These are phyloP conservation scores for Drosophila kikkawai DNA, from an alignment of 1,140 invertebrate species.

Conservation along the genomic window DNA sequence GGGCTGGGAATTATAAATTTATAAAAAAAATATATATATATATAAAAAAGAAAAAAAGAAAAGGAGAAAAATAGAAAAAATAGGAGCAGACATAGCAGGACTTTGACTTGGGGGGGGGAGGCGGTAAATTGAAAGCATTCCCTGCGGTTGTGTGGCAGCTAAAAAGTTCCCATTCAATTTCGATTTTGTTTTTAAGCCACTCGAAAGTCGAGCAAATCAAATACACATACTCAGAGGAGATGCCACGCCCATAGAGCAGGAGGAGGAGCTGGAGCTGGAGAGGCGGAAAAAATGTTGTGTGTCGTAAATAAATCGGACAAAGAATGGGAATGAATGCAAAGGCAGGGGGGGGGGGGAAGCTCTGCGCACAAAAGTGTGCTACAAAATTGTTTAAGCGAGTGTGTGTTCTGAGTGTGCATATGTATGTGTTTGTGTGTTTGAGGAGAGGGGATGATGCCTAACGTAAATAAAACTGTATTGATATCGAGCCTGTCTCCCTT, in stretches of 20 bases:
- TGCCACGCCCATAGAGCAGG: constrained; percentile 38
- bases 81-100: too few species aligned
- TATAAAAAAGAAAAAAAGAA: background rate
- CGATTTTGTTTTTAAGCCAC: constrained; percentile 55
- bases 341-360: background rate
- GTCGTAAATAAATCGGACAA: constrained; percentile 50
- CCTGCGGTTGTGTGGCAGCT: constrained; percentile 29
- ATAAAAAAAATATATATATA: background rate
- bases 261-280: background rate
- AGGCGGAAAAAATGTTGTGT: constrained; percentile 40
- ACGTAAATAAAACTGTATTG: constrained; percentile 75
- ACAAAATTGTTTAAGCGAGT: constrained; percentile 60
- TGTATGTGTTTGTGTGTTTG: constrained; percentile 6
- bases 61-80: background rate
- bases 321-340: constrained; percentile 18
- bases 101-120: background rate
- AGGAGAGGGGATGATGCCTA: constrained; percentile 37
- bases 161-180: constrained; percentile 63
- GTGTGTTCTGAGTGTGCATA: background rate
- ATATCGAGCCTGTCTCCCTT: constrained; percentile 54
- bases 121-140: constrained; percentile 20
- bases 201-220: constrained; percentile 65
- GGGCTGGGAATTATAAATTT: constrained; percentile 42
- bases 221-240: constrained; percentile 17
- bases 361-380: constrained; percentile 65